Base-by-base conservation (phyloP, 2,888 invertebrate species). In the Mimumesa dahlbomi region DNA sequence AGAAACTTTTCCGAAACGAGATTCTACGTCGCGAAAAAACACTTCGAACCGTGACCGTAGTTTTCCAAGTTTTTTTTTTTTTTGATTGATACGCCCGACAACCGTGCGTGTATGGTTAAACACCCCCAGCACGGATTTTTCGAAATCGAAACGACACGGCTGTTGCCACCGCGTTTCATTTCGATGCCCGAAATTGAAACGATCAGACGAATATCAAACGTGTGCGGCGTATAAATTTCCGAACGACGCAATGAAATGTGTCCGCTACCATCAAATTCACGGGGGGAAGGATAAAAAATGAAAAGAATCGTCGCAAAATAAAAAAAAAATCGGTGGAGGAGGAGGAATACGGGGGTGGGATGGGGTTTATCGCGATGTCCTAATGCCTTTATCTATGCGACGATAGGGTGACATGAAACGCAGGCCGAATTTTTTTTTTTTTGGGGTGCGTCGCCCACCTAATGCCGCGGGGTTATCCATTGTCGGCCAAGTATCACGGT, bases 341-440 rank as follows among this genome's bases (percentile, higher is more conserved):
- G n/a, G n/a, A n/a, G n/a, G n/a, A n/a, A n/a, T n/a, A n/a, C n/a
- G n/a, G n/a, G n/a, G n/a, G n/a, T n/a, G n/a, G 38, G 61, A 62
- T 63, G 38, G 63, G 22, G 53, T 76, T 49, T 52, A 59, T 71
- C 57, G 45, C 43, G 56, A 62, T 57, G 25, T 54, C 62, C 73
- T 73, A 76, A 76, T 59, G 56, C 57, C 62, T 76, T 70, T 76
- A 73, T 76, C 76, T 62, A 61, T 36, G 25, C 31, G 42, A n/a
- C 16, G 38, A 18, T n/a, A 52, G 54, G 52, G 45, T 22, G 56
- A 25, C 31, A 16, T 43, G 18, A 36, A 29, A 53, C n/a, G n/a
- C n/a, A n/a, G n/a, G n/a, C n/a, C n/a, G n/a, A n/a, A n/a, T n/a
- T n/a, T n/a, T n/a, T n/a, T n/a, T n/a, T n/a, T 50, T 65, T 71